Evolutionary conservation across 2,797 vertebrate genomes (phyloP).

Genomic region (Pristis pectinata): DNA sequence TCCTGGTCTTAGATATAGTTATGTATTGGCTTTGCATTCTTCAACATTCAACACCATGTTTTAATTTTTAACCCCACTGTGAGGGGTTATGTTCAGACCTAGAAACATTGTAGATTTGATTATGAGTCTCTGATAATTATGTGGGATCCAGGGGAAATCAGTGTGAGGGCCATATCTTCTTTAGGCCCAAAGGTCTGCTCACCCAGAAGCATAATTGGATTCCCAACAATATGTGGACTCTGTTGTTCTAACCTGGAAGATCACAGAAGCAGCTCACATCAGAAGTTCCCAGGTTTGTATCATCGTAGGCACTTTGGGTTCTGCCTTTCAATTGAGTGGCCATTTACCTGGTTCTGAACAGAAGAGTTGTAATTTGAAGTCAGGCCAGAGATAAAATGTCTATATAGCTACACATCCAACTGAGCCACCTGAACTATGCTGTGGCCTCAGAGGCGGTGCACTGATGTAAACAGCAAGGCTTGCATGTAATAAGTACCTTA

Average conservation of each 20-base stretch:
- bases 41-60: background rate
- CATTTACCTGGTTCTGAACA: background rate
- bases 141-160: no score
- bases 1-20: background rate
- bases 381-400: background rate
- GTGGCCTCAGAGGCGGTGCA: background rate
- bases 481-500: background rate
- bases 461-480: background rate
- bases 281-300: no score
- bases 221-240: no score
- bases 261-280: no score
- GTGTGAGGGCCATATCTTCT: no score
- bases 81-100: background rate
- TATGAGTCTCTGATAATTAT: no score
- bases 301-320: background rate
- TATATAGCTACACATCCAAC: background rate
- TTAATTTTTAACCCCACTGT: background rate
- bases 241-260: no score
- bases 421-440: background rate
- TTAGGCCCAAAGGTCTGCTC: no score
- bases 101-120: no score
- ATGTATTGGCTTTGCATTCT: background rate
- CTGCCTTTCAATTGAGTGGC: background rate
- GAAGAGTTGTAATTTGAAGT: background rate
- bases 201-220: no score